Evolutionary conservation across 1,140 invertebrate species (phyloP).

Genomic region (Drosophila quadrilineata): DNA sequence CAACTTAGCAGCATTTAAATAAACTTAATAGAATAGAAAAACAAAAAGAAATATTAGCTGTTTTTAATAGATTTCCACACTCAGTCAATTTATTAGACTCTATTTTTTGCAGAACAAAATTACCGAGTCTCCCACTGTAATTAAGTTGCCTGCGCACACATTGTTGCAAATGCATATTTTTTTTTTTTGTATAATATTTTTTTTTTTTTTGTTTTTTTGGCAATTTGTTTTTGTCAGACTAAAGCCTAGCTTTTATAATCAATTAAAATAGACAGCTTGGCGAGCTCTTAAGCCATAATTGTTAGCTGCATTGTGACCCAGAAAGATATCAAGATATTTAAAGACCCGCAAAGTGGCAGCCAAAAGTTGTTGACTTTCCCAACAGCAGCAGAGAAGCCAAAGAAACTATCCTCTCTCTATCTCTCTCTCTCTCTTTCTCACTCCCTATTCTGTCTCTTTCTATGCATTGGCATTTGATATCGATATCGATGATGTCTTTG

Average conservation of each 20-base stretch:
- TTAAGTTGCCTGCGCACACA: too few species aligned
- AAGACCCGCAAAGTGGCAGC: slow-evolving; percentile 13
- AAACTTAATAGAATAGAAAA: too few species aligned
- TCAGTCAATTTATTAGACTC: too few species aligned
- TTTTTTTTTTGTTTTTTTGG: too few species aligned
- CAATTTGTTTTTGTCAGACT: slow-evolving; percentile 4
- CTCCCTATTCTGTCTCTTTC: background rate
- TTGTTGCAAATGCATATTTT: too few species aligned
- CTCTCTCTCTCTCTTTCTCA: background rate
- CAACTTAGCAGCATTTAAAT: too few species aligned
- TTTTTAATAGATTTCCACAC: too few species aligned
- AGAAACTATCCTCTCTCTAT: slow-evolving; percentile 34
- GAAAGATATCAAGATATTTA: slow-evolving; percentile 20
- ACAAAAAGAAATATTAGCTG: too few species aligned
- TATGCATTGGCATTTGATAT: slow-evolving; percentile 63
- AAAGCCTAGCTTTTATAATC: slow-evolving; percentile 24
- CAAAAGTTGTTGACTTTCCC: slow-evolving; percentile 1
- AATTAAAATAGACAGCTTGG: slow-evolving; percentile 28
- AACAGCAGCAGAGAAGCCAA: slow-evolving; percentile 63
- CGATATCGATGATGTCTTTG: slow-evolving; percentile 77
- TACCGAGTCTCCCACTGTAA: too few species aligned
- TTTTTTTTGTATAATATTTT: too few species aligned
- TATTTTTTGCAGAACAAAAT: too few species aligned
- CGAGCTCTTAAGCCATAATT: background rate
- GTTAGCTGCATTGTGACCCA: slow-evolving; percentile 34